Percentiles rank a stretch among this genome's conserved stretches.
phyloP scores from a whole-genome alignment of 2,797 vertebrate genomes.

The Macroramphosus scolopax region DNA sequence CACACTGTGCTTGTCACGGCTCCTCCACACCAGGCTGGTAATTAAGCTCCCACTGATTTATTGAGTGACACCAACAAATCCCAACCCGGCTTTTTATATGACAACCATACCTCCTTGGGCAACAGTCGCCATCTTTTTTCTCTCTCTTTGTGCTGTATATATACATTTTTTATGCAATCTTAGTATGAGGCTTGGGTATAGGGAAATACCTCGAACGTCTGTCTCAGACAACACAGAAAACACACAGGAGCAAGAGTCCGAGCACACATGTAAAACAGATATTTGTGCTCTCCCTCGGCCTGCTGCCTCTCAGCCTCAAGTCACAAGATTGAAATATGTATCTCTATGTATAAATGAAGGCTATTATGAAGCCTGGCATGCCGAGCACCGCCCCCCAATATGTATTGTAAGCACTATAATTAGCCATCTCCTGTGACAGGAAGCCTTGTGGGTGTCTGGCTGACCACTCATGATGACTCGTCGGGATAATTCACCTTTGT shows the following conservation, averaged over 20 bases:
- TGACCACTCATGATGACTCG: constrained; percentile 55
- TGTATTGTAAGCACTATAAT: constrained; percentile 49
- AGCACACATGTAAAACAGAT: constrained; percentile 6
- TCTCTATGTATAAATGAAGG: constrained; percentile 64
- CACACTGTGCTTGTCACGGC: constrained; percentile 77
- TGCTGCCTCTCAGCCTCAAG: constrained; percentile 44
- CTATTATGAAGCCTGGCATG: constrained; percentile 40
- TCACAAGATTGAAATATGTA: constrained; percentile 59
- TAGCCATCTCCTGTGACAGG: constrained; percentile 58
- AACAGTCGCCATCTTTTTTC: constrained; percentile 67
- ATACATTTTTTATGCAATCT: constrained; percentile 45
- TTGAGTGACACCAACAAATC: constrained; percentile 95
- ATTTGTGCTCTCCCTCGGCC: constrained; percentile 3
- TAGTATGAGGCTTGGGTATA: constrained; percentile 46
- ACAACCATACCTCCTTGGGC: constrained; percentile 88
- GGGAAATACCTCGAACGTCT: constrained; percentile 45
- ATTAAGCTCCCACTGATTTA: constrained; percentile 98
- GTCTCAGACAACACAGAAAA: constrained; percentile 66
- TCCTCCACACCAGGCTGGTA: constrained; percentile 87
- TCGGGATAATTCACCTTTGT: constrained; percentile 50
- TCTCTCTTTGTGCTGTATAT: constrained; percentile 30
- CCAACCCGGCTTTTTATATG: constrained; percentile 88
- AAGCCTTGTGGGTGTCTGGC: constrained; percentile 48
- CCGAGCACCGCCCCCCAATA: constrained; percentile 16
- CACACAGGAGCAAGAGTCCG: constrained; percentile 27